Evolutionary conservation across 2,888 invertebrate species (phyloP), one percentile per base, ranked within the genome.

Genomic region (Chrysodeixis includens): DNA sequence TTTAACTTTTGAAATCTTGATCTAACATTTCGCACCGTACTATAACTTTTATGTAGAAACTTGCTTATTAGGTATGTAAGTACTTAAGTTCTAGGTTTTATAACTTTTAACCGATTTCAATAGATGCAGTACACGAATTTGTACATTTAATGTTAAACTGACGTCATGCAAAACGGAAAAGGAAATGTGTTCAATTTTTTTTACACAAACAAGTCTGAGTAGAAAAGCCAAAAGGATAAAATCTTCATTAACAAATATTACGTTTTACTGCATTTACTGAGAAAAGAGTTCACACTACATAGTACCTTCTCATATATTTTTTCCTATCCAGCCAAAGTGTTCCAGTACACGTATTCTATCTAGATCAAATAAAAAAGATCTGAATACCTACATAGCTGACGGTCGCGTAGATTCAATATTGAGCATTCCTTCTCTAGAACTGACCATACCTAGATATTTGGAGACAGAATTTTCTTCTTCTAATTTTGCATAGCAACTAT

Each of bases 351-450:
- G 40, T 40, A 40, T 46, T 26, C 4, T 35, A 68, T 20, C 53
- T 59, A 60, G 26, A 66, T 66, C 49, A 59, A 66, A 66, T 65
- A 53, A 61, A 75, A 74, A 70, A 65, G 12, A 44, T 62, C 53
- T 53, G 30, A 72, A 74, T 67, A 46, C 66, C 56, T 60, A 69
- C 78, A 59, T 73, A 72, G 49, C 62, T 26, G 26, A 30, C 70
- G 46, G 35, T 54, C 53, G 32, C 18, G 57, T 65, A 74, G 59
- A 66, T 59, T 78, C 65, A 67, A 77, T 82, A 81, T 79, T 81
- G 79, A 82, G 74, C 78, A 83, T 82, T 82, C 83, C 79, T 61
- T 67, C 69, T 65, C 54, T 68, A 70, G 52, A 71, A 56, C 72
- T 82, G 78, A 78, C 78, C 76, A 70, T 69, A 65, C 61, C 59